A percentile compares a stretch with the other conserved stretches of the same genome.
These are phyloP conservation scores for Clarias batrachus DNA, from an alignment of 2,113 vertebrate species.

Conservation along the genomic window DNA sequence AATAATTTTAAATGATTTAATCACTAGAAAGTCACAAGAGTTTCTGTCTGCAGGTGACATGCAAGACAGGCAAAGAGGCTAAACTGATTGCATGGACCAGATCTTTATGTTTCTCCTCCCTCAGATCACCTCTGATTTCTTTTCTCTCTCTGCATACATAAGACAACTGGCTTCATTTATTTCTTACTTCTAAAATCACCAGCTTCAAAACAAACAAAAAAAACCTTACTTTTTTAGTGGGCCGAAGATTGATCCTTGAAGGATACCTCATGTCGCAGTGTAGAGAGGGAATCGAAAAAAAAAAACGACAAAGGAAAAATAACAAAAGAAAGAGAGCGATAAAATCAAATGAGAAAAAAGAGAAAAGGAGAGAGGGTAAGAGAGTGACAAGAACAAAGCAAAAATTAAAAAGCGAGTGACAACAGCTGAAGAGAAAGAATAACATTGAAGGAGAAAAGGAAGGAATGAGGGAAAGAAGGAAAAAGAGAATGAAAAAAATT, in stretches of 20 bases:
- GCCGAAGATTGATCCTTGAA: background rate
- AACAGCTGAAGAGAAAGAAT: background rate
- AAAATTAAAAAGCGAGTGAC: background rate
- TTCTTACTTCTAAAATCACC: background rate
- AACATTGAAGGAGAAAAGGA: background rate
- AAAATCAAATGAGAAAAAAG: background rate
- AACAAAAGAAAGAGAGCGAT: background rate
- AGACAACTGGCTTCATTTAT: background rate
- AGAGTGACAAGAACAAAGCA: background rate
- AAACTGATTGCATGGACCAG: slow-evolving; percentile 77
- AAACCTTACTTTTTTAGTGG: too few species aligned
- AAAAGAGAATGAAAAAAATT: background rate
- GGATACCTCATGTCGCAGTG: background rate
- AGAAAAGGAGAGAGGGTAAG: background rate
- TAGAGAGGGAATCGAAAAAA: slow-evolving; percentile 12
- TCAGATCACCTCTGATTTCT: slow-evolving; percentile 20
- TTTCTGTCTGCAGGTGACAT: slow-evolving; percentile 87
- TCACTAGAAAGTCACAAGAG: slow-evolving; percentile 84
- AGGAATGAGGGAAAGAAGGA: background rate
- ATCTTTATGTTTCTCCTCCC: slow-evolving; percentile 38
- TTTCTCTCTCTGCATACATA: background rate
- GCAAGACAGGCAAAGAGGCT: slow-evolving; percentile 75
- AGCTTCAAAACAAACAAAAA: background rate
- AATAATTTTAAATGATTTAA: slow-evolving; percentile 92
- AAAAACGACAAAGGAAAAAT: background rate